Evolutionary conservation across 1,140 invertebrate genomes (phyloP), one percentile per base, ranked within the genome.

Genomic region (Trichogramma pretiosum): DNA sequence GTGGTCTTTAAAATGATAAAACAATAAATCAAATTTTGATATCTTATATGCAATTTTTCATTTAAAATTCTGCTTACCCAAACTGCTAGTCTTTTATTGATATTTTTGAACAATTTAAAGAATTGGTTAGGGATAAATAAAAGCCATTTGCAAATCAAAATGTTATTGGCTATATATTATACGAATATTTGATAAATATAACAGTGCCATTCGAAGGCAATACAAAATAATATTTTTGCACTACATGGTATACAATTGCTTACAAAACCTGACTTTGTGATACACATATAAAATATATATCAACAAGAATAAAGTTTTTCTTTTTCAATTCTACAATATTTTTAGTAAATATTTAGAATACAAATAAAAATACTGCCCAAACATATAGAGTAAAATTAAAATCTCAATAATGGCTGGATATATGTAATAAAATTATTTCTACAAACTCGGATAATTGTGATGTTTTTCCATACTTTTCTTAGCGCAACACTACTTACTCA

Each of bases 1-100:
- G 76, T 50, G 72, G 73, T 64, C 60, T 63, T 51, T 36, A 50
- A 63, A 30, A 52, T 8, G 60, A 60, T 60, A 50, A 45, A 46
- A 18, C 16, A 63, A 64, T 62, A 63, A 67, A 65, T 48, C 50
- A 40, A 61, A 38, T 43, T 54, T 41, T 46, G 38, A 40, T 52
- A 58, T 55, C 55, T 52, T 52, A 43, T 54, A 48, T 24, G 5
- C 46, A 44, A 5, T 19, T 46, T 24, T 24, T 48, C 17, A 24
- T 13, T 23, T 14, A 11, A 32, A 16, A 21, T n/a, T n/a, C n/a
- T n/a, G n/a, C n/a, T n/a, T n/a, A n/a, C n/a, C n/a, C n/a, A n/a
- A n/a, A n/a, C n/a, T n/a, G n/a, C n/a, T n/a, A n/a, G n/a, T 42
- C 32, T 17, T 16, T 21, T 8, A 19, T 42, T 22, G 2, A 9